Conservation (phyloP, 2,888 invertebrate species). For the Drosophila birchii region DNA sequence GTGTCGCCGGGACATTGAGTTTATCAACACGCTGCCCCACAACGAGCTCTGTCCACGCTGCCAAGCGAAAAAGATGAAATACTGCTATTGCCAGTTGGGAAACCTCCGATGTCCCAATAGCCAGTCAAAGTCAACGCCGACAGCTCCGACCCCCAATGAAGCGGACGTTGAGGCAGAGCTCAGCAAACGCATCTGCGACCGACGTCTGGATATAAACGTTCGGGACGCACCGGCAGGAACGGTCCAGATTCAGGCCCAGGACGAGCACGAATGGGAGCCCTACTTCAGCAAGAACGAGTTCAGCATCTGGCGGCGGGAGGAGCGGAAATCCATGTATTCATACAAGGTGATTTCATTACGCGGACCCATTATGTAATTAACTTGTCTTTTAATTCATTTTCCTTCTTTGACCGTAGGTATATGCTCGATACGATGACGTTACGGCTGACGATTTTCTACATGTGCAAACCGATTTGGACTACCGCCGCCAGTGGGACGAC, state of each 20-base stretch:
- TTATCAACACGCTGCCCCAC: conserved; percentile 86
- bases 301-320: conserved; percentile 92
- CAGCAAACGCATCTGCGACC: conserved; percentile 85
- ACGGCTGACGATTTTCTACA: conserved; percentile 91
- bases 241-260: conserved; percentile 63
- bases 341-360: conserved; percentile 87
- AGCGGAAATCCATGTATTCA: conserved; percentile 89
- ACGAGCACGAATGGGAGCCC: conserved; percentile 86
- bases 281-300: conserved; percentile 92
- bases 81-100: conserved; percentile 78
- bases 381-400: neutral
- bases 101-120: conserved; percentile 71
- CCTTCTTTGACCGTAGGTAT: conserved; percentile 84
- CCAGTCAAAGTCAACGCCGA: conserved; percentile 6
- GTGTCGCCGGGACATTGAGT: conserved; percentile 87
- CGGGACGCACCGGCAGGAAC: conserved; percentile 45
- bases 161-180: conserved; percentile 1
- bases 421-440: conserved; percentile 92
- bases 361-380: neutral
- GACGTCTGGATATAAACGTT: conserved; percentile 35
- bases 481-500: conserved; percentile 92
- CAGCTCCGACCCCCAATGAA: conserved; percentile 22
- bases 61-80: conserved; percentile 77
- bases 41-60: conserved; percentile 85
- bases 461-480: conserved; percentile 92